Percentiles rank a stretch among this genome's conserved stretches.
phyloP scores from a whole-genome alignment of 2,888 invertebrate genomes.

The Notodonta ziczac region DNA sequence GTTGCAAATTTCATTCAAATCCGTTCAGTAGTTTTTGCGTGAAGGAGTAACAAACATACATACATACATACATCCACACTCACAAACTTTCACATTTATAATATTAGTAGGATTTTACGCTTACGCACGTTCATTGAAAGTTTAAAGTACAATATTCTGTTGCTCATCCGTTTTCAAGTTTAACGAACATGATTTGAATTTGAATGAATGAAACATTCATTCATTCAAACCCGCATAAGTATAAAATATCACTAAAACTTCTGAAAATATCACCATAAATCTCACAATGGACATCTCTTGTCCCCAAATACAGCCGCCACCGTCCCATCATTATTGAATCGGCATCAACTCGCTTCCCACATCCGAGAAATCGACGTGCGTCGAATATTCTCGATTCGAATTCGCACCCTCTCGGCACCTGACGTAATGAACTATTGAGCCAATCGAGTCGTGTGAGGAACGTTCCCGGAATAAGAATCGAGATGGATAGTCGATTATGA shows the following conservation, averaged over 20 bases:
- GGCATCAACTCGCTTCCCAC: conserved; percentile 10
- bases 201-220: no score
- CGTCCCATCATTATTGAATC: conserved; percentile 25
- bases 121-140: no score
- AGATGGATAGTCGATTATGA: conserved; percentile 25
- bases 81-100: no score
- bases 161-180: no score
- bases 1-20: no score
- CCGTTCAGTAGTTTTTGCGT: no score
- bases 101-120: no score
- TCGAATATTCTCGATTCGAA: conserved; percentile 20
- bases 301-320: neutral
- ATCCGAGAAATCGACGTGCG: conserved; percentile 21
- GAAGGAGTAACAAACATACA: no score
- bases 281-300: neutral
- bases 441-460: conserved; percentile 36
- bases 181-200: no score
- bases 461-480: conserved; percentile 35
- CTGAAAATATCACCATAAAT: neutral
- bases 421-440: conserved; percentile 49
- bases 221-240: no score
- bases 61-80: no score
- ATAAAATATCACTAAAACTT: neutral
- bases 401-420: conserved; percentile 27
- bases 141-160: no score